These are phyloP conservation scores for Thripadectes ignobilis DNA, from an alignment of 2,797 vertebrate genomes.

Conservation along the genomic window DNA sequence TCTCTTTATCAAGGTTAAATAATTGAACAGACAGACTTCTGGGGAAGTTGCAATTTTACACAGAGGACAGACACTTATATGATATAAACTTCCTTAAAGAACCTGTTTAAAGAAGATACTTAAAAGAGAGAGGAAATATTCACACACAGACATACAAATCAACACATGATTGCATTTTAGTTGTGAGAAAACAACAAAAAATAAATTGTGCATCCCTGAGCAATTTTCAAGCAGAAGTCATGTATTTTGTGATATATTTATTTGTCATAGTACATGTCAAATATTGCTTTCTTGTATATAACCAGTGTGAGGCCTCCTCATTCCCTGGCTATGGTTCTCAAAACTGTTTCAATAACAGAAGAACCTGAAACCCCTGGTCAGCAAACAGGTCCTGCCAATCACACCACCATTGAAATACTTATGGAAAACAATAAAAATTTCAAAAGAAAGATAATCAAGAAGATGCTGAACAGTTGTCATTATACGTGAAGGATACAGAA, in stretches of 20 bases:
- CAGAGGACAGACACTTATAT: background rate
- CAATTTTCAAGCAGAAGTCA: background rate
- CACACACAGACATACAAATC: background rate
- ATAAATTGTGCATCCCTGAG: background rate
- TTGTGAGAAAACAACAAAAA: background rate
- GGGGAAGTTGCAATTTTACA: background rate
- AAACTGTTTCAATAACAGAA: background rate
- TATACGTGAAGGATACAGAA: background rate
- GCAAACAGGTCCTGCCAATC: background rate
- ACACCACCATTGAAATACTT: fast-evolving
- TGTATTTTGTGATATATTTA: background rate
- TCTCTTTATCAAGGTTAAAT: slow-evolving; percentile 67
- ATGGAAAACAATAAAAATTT: background rate
- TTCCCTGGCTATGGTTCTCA: background rate
- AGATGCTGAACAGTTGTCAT: background rate
- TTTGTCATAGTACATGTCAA: background rate
- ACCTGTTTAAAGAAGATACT: background rate
- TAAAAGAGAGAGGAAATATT: background rate
- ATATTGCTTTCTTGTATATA: background rate
- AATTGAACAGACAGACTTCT: slow-evolving; percentile 38
- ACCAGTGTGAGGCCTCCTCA: background rate
- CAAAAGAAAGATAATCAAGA: background rate
- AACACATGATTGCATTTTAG: background rate
- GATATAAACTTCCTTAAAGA: background rate
- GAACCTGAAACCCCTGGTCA: background rate